Conservation (phyloP, 2,113 vertebrate species). For the Siphamia tubifer region DNA sequence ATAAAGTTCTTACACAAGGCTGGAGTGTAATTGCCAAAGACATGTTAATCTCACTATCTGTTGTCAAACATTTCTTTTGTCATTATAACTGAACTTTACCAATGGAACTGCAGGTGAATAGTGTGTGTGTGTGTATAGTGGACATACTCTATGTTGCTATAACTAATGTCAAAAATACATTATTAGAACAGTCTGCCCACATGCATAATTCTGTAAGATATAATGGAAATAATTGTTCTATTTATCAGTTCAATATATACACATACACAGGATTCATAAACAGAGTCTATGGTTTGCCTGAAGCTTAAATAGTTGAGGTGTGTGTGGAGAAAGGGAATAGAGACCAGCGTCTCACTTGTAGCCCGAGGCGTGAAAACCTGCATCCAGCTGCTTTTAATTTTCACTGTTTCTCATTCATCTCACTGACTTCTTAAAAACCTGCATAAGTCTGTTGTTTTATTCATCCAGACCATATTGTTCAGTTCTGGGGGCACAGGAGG, state of each 20-base stretch:
- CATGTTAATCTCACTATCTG: background rate
- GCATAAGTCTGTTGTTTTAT: constrained; percentile 18
- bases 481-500: background rate
- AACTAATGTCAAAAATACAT: constrained; percentile 29
- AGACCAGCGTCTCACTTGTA: constrained; percentile 14
- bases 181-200: constrained; percentile 48
- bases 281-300: constrained; percentile 2
- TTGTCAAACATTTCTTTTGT: no score
- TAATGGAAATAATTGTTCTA: constrained; percentile 57
- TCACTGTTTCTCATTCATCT: constrained; percentile 34
- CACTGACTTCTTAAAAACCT: constrained; percentile 10
- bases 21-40: background rate
- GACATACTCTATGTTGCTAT: constrained; percentile 14
- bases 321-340: constrained; percentile 16
- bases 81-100: background rate
- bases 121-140: constrained; percentile 26
- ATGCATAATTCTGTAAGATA: constrained; percentile 29
- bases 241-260: constrained; percentile 52
- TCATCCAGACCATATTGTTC: constrained; percentile 17
- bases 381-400: constrained; percentile 33
- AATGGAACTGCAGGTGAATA: background rate
- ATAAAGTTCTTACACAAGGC: no score
- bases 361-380: constrained; percentile 31
- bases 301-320: constrained; percentile 18
- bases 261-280: constrained; percentile 18